These are phyloP conservation scores for Yponomeuta sedellus DNA, from an alignment of 2,888 invertebrate species.

Conservation along the genomic window DNA sequence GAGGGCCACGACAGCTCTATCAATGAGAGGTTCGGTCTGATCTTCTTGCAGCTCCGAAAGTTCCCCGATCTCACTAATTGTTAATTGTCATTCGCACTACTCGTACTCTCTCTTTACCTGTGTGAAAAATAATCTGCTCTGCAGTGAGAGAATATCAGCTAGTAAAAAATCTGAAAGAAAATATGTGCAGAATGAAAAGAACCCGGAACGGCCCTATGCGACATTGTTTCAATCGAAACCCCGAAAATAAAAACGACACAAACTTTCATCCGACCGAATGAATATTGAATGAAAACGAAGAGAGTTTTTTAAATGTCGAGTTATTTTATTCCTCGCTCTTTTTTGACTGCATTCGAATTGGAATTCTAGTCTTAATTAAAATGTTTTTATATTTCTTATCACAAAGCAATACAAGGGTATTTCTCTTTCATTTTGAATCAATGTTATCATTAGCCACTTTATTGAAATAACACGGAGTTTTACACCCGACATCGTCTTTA, in stretches of 20 bases:
- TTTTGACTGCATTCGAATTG: not conserved
- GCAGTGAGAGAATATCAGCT: too few relatives aligned
- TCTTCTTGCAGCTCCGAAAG: too few relatives aligned
- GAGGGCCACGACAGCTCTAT: too few relatives aligned
- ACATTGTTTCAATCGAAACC: conserved; percentile 1
- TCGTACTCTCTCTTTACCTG: too few relatives aligned
- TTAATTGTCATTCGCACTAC: too few relatives aligned
- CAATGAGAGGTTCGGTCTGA: too few relatives aligned
- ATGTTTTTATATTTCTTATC: not conserved
- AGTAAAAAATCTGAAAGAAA: not conserved
- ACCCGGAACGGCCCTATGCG: not conserved
- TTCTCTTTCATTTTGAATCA: too few relatives aligned
- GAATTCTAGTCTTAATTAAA: not conserved
- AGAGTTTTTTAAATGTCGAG: not conserved
- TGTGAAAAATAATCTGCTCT: too few relatives aligned
- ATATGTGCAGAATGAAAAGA: not conserved
- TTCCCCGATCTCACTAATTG: too few relatives aligned
- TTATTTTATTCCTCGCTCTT: not conserved
- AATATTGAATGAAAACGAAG: conserved; percentile 1
- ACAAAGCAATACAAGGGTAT: not conserved
- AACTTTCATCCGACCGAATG: not conserved
- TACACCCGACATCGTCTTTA: too few relatives aligned
- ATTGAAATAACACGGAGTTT: too few relatives aligned
- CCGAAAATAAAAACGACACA: not conserved
- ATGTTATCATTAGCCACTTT: too few relatives aligned